Evolutionary conservation across 2,113 vertebrate species (phyloP).

Genomic region (Rhabdornis inornatus): DNA sequence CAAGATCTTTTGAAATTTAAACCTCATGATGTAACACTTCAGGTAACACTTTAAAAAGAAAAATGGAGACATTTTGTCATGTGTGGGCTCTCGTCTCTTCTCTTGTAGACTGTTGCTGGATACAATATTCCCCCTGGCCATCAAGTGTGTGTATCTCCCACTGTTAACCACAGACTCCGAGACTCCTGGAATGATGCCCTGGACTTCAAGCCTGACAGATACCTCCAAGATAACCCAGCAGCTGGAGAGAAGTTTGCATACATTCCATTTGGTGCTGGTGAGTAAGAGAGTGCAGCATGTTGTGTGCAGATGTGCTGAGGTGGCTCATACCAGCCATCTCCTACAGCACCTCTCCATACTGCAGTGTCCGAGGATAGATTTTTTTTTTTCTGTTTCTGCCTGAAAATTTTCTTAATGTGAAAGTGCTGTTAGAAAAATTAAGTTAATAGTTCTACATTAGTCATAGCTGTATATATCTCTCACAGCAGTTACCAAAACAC

Average conservation of each 20-base stretch:
- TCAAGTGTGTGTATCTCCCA: constrained; percentile 97
- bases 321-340: background rate
- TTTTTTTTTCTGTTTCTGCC: background rate
- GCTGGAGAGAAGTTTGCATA: constrained; percentile 91
- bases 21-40: background rate
- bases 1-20: background rate
- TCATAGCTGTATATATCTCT: background rate
- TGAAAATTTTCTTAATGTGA: background rate
- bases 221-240: constrained; percentile 85
- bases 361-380: background rate
- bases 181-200: constrained; percentile 84
- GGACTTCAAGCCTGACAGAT: constrained; percentile 89
- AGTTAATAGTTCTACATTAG: background rate
- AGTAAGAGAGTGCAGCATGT: background rate
- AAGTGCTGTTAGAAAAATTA: background rate
- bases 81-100: background rate
- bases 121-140: constrained; percentile 92
- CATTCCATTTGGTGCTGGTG: constrained; percentile 94
- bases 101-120: constrained; percentile 81
- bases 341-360: accelerated
- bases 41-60: background rate
- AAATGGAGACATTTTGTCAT: background rate
- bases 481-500: background rate
- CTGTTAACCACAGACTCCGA: constrained; percentile 91
- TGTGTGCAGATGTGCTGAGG: no score